These are phyloP conservation scores for Calonectris borealis DNA, from an alignment of 2,113 vertebrate species.

Conservation along the genomic window DNA sequence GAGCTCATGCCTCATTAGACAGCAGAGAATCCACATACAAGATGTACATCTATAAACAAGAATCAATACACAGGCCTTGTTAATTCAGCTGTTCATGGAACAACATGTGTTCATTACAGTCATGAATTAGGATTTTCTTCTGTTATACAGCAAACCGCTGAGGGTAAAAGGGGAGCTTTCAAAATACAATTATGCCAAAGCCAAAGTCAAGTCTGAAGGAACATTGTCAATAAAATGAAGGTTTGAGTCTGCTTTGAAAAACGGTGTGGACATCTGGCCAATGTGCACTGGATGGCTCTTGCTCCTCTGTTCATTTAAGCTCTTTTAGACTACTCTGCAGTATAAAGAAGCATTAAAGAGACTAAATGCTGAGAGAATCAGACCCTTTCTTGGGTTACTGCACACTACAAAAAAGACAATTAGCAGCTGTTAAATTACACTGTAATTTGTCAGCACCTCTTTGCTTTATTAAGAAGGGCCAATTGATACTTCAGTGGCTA, in stretches of 20 bases:
- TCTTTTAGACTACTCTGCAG: not conserved
- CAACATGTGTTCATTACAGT: not conserved
- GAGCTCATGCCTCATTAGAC: not conserved
- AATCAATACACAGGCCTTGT: not conserved
- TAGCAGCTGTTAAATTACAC: not conserved
- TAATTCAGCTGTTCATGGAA: not conserved
- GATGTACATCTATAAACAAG: not conserved
- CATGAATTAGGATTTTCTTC: not conserved
- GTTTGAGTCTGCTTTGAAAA: not conserved
- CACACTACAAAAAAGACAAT: not conserved
- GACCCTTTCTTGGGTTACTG: not conserved
- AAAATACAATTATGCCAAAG: not conserved
- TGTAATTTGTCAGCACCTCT: not conserved
- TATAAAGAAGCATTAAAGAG: not conserved
- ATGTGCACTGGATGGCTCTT: rapidly evolving
- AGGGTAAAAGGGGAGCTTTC: not conserved
- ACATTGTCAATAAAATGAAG: not conserved
- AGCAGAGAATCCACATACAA: not conserved
- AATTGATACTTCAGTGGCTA: not conserved
- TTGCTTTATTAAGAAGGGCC: not conserved
- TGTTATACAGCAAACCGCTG: not conserved
- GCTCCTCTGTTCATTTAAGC: not conserved
- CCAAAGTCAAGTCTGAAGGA: not conserved
- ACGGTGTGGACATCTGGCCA: not conserved
- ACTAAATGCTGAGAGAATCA: not conserved